These are phyloP conservation scores for Anaspis maculata DNA, from an alignment of 2,888 invertebrate genomes.

Conservation along the genomic window DNA sequence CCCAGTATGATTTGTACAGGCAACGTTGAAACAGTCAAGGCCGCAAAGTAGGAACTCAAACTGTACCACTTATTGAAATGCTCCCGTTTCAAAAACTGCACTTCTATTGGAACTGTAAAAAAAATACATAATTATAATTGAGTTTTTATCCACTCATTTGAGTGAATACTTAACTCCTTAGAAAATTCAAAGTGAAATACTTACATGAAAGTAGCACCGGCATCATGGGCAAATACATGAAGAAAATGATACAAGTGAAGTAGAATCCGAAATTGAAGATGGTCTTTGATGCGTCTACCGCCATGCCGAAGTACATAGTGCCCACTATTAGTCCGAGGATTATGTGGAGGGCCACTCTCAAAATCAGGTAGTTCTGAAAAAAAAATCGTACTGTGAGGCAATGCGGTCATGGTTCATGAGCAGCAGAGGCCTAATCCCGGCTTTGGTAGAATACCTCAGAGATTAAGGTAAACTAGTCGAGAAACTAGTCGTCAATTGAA, in stretches of 20 bases:
- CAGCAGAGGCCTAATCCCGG: no score
- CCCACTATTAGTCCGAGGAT: slow-evolving; percentile 64
- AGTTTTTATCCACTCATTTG: no score
- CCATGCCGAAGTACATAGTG: slow-evolving; percentile 62
- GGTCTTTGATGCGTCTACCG: slow-evolving; percentile 72
- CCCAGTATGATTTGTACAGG: slow-evolving; percentile 64
- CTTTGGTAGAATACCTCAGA: no score
- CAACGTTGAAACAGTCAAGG: slow-evolving; percentile 61
- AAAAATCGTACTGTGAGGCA: no score
- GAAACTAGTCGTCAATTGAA: no score
- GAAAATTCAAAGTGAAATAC: slow-evolving; percentile 32
- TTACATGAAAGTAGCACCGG: slow-evolving; percentile 73
- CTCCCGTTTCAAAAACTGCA: slow-evolving; percentile 68
- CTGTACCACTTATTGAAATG: slow-evolving; percentile 83
- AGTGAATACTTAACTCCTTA: slow-evolving; percentile 6
- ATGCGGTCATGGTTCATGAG: no score
- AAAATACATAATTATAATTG: slow-evolving; percentile 1
- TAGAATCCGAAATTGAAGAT: slow-evolving; percentile 80
- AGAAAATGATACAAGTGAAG: slow-evolving; percentile 68
- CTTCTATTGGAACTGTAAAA: slow-evolving; percentile 67
- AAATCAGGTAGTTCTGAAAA: slow-evolving; percentile 61
- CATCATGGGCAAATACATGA: slow-evolving; percentile 76
- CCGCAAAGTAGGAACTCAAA: slow-evolving; percentile 69
- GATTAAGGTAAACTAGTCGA: no score
- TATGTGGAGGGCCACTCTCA: slow-evolving; percentile 61